phyloP scores from a whole-genome alignment of 2,888 invertebrate species.

The Athripsodes cinereus region DNA sequence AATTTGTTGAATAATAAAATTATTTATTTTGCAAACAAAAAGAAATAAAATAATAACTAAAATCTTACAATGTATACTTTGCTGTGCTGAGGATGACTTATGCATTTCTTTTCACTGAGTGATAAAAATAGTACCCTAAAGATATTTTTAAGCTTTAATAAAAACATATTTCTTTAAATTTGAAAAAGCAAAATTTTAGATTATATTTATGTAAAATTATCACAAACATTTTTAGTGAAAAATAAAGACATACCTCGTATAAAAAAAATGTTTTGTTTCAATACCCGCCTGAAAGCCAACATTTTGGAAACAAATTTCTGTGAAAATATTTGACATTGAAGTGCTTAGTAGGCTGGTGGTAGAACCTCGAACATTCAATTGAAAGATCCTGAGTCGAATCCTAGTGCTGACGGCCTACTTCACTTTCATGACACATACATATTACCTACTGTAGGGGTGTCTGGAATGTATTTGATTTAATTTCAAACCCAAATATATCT shows the following conservation, averaged over 20 bases:
- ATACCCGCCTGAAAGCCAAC: background rate
- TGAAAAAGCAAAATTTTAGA: conserved; percentile 20
- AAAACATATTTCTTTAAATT: conserved; percentile 13
- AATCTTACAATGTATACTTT: too few species aligned
- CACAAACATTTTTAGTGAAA: conserved; percentile 17
- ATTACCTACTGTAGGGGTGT: too few species aligned
- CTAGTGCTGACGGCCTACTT: background rate
- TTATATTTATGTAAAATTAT: conserved; percentile 23
- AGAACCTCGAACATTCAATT: background rate
- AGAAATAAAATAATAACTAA: too few species aligned
- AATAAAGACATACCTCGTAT: conserved; percentile 24
- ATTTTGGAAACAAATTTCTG: too few species aligned
- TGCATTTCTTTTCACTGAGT: background rate
- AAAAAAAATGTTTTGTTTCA: conserved; percentile 10
- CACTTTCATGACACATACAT: background rate
- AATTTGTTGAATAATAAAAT: too few species aligned
- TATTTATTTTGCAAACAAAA: too few species aligned
- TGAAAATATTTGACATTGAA: background rate
- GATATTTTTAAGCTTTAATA: conserved; percentile 20
- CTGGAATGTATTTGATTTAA: too few species aligned
- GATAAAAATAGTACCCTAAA: conserved; percentile 5
- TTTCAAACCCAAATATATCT: too few species aligned
- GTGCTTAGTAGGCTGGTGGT: background rate
- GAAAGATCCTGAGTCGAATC: background rate
- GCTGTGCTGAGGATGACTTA: too few species aligned